These are phyloP conservation scores for Megaceryle maxima DNA, from an alignment of 2,113 vertebrate species.

Conservation along the genomic window DNA sequence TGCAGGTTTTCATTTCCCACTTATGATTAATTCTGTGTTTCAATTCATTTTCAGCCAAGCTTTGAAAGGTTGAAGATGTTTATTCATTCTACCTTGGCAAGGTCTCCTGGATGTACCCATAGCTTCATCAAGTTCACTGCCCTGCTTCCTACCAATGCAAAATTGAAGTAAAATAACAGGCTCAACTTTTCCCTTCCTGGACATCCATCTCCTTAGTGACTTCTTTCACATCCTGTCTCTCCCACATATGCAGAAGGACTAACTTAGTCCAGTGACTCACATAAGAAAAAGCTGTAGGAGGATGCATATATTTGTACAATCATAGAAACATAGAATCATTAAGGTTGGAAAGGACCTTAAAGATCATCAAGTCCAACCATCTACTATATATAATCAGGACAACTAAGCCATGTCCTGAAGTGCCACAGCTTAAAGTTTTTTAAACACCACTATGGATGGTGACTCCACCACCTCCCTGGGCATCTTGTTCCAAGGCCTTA, in stretches of 20 bases:
- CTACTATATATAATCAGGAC: too few species aligned
- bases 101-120: background rate
- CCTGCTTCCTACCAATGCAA: background rate
- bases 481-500: too few species aligned
- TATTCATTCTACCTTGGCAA: slow-evolving; percentile 9
- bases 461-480: too few species aligned
- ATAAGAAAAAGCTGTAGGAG: background rate
- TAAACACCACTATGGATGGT: too few species aligned
- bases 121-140: rapidly evolving
- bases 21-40: background rate
- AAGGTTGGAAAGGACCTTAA: too few species aligned
- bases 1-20: background rate
- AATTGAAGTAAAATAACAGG: background rate
- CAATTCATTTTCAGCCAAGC: slow-evolving; percentile 52
- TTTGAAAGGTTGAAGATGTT: slow-evolving; percentile 1
- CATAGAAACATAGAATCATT: too few species aligned
- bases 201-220: background rate
- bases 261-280: background rate
- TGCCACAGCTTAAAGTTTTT: too few species aligned
- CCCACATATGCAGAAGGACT: background rate
- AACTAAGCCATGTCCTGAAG: too few species aligned
- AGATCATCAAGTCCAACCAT: too few species aligned
- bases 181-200: background rate
- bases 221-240: background rate
- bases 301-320: background rate